phyloP scores from a whole-genome alignment of 1,140 invertebrate genomes.

The Euura lappo region DNA sequence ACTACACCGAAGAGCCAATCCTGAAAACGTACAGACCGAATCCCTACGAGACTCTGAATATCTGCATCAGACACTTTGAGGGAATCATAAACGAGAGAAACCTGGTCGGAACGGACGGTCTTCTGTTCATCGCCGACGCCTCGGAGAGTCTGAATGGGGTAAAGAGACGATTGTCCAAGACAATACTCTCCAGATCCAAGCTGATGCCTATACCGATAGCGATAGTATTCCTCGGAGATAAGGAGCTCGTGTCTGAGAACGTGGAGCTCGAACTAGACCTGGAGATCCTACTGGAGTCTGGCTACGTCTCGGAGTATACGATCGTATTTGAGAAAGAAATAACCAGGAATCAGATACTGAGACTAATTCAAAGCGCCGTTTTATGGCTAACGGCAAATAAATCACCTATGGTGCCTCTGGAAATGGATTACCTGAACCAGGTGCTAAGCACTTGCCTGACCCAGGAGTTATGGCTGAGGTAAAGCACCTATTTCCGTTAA shows the following conservation, averaged over 20 bases:
- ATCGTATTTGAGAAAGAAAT: constrained; percentile 50
- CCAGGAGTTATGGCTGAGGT: constrained; percentile 70
- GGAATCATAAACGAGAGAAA: constrained; percentile 38
- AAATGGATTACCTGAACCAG: constrained; percentile 65
- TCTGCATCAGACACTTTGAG: constrained; percentile 50
- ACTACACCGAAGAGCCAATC: constrained; percentile 42
- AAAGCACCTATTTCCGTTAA: constrained; percentile 16
- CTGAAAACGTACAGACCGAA: constrained; percentile 47
- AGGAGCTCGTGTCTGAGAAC: constrained; percentile 21
- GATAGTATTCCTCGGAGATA: constrained; percentile 39
- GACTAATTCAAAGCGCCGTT: constrained; percentile 60
- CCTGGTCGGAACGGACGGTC: constrained; percentile 43
- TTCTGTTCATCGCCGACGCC: constrained; percentile 44
- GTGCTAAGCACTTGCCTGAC: constrained; percentile 66
- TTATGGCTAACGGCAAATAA: constrained; percentile 67
- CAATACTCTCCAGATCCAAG: constrained; percentile 45
- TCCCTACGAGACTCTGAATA: constrained; percentile 41
- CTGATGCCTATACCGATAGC: constrained; percentile 50
- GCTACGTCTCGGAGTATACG: constrained; percentile 49
- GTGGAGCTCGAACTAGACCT: constrained; percentile 28
- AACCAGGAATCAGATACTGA: constrained; percentile 54
- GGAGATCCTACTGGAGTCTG: constrained; percentile 44
- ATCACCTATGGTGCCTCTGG: constrained; percentile 60
- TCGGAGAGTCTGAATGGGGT: constrained; percentile 38
- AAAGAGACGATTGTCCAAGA: constrained; percentile 42